Conservation (phyloP, 2,797 vertebrate genomes). For the Arctocebus calabarensis region DNA sequence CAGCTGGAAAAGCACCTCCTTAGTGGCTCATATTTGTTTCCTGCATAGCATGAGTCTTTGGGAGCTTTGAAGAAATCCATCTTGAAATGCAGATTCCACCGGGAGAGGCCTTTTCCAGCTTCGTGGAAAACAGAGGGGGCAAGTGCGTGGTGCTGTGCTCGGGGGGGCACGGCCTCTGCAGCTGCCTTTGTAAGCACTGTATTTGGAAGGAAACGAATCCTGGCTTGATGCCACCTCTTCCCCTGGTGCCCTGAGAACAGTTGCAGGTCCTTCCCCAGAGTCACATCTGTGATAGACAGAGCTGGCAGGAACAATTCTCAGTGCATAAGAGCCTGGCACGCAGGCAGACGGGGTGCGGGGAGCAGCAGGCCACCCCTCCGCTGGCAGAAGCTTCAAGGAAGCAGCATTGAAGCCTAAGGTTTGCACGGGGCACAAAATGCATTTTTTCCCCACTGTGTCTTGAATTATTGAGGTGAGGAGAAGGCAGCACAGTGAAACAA, state of each 20-base stretch:
- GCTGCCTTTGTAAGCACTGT: slow-evolving; percentile 85
- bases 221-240: slow-evolving; percentile 82
- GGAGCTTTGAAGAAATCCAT: slow-evolving; percentile 54
- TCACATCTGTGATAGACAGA: slow-evolving; percentile 84
- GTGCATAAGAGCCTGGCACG: slow-evolving; percentile 77
- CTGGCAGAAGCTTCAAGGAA: slow-evolving; percentile 65
- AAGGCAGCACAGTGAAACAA: neutral
- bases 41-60: neutral
- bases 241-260: slow-evolving; percentile 79
- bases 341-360: slow-evolving; percentile 72
- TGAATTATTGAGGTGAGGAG: neutral
- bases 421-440: neutral
- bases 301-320: slow-evolving; percentile 84
- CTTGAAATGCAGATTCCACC: slow-evolving; percentile 55
- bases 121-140: slow-evolving; percentile 70
- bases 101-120: slow-evolving; percentile 52
- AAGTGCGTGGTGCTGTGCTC: slow-evolving; percentile 44
- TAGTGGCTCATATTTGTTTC: neutral
- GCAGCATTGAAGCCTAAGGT: neutral
- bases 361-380: slow-evolving; percentile 32
- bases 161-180: slow-evolving; percentile 73
- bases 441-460: neutral
- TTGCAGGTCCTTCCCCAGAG: slow-evolving; percentile 73
- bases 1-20: slow-evolving; percentile 52
- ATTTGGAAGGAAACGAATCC: slow-evolving; percentile 65